These are phyloP conservation scores for Nebria brevicollis DNA, from an alignment of 2,888 invertebrate species.

Conservation along the genomic window DNA sequence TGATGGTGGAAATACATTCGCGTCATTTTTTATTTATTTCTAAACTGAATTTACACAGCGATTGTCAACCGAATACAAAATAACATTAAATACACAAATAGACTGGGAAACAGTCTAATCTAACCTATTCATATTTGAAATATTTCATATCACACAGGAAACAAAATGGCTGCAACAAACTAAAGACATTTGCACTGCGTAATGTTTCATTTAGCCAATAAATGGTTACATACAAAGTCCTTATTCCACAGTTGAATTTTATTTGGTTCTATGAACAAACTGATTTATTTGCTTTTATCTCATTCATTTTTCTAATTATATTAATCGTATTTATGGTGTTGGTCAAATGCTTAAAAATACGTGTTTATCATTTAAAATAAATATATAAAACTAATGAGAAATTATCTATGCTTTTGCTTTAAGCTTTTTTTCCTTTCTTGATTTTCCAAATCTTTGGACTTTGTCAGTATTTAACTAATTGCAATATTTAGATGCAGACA, in stretches of 20 bases:
- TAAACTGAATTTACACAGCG: no score
- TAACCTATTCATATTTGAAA: no score
- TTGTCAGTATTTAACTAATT: neutral
- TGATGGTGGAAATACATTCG: no score
- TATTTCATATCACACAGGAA: no score
- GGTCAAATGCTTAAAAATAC: neutral
- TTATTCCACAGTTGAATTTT: neutral
- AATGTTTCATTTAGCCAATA: no score
- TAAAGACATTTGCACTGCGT: no score
- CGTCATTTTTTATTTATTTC: no score
- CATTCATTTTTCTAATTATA: neutral
- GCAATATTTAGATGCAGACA: slow-evolving; percentile 68
- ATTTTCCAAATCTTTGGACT: neutral
- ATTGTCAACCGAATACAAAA: no score
- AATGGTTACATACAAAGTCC: no score
- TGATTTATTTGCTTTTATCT: neutral
- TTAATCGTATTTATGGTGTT: neutral
- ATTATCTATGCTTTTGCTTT: neutral
- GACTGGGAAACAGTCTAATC: no score
- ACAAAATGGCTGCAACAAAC: no score
- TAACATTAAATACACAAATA: no score
- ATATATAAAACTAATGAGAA: neutral
- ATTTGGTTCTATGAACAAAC: neutral
- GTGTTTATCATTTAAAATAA: neutral
- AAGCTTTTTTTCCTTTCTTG: neutral